Percentiles rank a stretch among this genome's conserved stretches.
These are phyloP conservation scores for Semaprochilodus insignis DNA, from an alignment of 2,797 vertebrate species.

Conservation along the genomic window DNA sequence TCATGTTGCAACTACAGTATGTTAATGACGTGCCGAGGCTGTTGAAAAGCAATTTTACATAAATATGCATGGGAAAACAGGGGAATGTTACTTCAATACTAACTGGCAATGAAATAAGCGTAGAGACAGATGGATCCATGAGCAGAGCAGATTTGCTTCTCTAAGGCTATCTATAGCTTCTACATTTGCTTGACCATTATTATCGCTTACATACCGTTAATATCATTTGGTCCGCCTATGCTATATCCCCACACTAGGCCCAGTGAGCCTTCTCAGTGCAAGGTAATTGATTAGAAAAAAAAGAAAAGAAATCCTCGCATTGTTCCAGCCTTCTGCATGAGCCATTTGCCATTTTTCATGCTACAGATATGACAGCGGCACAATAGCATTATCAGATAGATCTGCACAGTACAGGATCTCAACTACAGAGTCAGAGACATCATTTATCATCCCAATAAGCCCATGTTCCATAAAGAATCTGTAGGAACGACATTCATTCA, in stretches of 20 bases:
- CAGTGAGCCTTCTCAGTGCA: neutral
- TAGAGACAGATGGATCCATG: too few species aligned
- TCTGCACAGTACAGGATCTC: conserved; percentile 23
- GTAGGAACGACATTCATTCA: neutral
- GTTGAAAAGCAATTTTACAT: neutral
- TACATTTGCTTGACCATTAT: neutral
- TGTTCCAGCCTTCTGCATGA: conserved; percentile 16
- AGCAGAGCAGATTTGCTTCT: neutral
- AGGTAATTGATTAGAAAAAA: neutral
- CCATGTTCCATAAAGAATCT: conserved; percentile 22
- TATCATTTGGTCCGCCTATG: neutral
- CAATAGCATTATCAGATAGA: conserved; percentile 29
- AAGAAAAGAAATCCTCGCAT: neutral
- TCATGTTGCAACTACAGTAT: neutral
- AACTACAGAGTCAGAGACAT: conserved; percentile 23
- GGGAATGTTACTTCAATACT: neutral
- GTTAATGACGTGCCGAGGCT: neutral
- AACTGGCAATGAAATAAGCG: neutral
- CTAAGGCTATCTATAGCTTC: neutral
- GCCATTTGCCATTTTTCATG: conserved; percentile 35
- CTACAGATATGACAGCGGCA: conserved; percentile 30
- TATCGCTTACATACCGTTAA: neutral
- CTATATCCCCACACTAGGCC: too few species aligned
- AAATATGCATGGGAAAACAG: neutral
- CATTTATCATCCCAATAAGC: conserved; percentile 40